Percentiles rank a stretch among this genome's conserved stretches.
These are phyloP conservation scores for Fulmarus glacialis DNA, from an alignment of 2,113 vertebrate species.

Conservation along the genomic window DNA sequence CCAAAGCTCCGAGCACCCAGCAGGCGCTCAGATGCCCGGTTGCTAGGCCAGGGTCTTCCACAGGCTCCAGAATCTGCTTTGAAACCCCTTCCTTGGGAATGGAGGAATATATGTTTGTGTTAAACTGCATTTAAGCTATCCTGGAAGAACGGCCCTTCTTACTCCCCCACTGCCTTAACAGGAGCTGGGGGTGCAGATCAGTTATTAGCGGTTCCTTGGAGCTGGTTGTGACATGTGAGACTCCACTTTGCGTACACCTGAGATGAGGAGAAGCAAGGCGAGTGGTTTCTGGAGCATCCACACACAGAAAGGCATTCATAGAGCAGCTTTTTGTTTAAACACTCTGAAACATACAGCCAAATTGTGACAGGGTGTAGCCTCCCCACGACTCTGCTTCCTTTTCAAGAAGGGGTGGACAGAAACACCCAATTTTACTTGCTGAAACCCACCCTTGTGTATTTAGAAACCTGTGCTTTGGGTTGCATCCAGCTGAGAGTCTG, in stretches of 20 bases:
- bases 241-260: not conserved
- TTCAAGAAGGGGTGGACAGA: not conserved
- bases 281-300: not conserved
- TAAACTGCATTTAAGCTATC: not conserved
- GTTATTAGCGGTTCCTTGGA: not conserved
- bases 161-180: not conserved
- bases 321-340: not conserved
- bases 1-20: not conserved
- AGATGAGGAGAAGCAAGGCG: not conserved
- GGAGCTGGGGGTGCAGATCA: not conserved
- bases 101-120: not conserved
- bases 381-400: not conserved
- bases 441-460: not conserved
- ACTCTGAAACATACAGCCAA: not conserved
- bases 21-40: fast-evolving
- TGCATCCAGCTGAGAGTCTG: not conserved
- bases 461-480: not conserved
- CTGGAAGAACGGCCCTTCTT: not conserved
- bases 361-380: not conserved
- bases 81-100: not conserved
- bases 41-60: not conserved
- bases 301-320: too few species aligned
- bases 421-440: not conserved
- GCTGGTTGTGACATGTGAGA: not conserved
- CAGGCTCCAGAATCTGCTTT: not conserved